A percentile compares a stretch with the other conserved stretches of the same genome.
Evolutionary conservation across 2,888 invertebrate species (phyloP).

Genomic region (Diadegma fenestrale): DNA sequence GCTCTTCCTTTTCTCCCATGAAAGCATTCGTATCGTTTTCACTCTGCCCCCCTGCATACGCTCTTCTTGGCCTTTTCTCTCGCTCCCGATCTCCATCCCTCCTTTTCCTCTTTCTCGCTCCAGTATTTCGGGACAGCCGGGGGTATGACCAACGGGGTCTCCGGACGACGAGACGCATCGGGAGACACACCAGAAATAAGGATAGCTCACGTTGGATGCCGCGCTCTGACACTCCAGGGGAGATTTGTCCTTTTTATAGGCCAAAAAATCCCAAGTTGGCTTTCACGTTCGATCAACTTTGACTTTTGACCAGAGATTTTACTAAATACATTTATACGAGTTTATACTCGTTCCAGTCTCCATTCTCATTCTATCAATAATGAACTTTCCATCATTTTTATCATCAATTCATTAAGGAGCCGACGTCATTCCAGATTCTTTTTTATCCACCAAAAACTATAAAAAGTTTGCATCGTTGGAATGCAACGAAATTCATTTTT

Average conservation of each 20-base stretch:
- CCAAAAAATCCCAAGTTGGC: conserved; percentile 35
- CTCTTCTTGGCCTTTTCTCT: conserved; percentile 16
- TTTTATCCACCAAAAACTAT: background rate
- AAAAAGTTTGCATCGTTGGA: too few species aligned
- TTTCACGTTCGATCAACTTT: conserved; percentile 37
- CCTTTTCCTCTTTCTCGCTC: conserved; percentile 27
- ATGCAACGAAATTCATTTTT: too few species aligned
- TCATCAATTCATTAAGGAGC: background rate
- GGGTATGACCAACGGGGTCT: conserved; percentile 61
- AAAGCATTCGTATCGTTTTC: conserved; percentile 16
- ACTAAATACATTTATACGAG: background rate
- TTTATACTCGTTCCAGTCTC: background rate
- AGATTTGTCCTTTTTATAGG: conserved; percentile 41
- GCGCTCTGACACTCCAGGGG: conserved; percentile 57
- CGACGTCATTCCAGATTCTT: background rate
- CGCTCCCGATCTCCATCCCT: conserved; percentile 14
- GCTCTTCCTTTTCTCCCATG: conserved; percentile 26
- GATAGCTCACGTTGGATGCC: conserved; percentile 40
- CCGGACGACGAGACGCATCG: conserved; percentile 58
- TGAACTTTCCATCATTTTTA: background rate
- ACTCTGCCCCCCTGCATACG: conserved; percentile 7
- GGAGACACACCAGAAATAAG: conserved; percentile 61
- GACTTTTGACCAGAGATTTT: background rate
- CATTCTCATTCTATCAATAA: conserved; percentile 1
- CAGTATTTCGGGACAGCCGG: conserved; percentile 51